Percentiles rank a stretch among this genome's conserved stretches.
Conservation (phyloP, 2,888 invertebrate species). For the Melipona bicolor region DNA sequence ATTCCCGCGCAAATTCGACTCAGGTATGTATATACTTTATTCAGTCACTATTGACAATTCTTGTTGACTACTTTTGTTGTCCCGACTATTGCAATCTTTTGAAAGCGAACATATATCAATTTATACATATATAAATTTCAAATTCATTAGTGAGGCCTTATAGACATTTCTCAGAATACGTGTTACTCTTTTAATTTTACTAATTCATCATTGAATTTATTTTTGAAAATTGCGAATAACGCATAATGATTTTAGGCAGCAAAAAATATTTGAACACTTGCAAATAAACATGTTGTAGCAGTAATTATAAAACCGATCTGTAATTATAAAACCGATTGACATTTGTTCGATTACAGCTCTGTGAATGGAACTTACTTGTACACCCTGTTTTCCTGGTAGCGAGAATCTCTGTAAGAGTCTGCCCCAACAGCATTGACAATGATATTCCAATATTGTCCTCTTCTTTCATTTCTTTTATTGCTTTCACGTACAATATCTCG, state of each 20-base stretch:
- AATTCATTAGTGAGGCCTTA: background rate
- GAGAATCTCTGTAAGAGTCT: constrained; percentile 77
- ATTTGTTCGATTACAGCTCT: constrained; percentile 9
- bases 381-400: constrained; percentile 71
- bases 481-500: background rate
- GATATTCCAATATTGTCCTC: constrained; percentile 44
- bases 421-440: constrained; percentile 71
- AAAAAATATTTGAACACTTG: background rate
- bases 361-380: constrained; percentile 29
- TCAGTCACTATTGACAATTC: background rate
- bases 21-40: constrained; percentile 26
- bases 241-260: background rate
- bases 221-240: background rate
- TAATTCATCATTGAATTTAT: background rate
- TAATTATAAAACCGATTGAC: background rate
- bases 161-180: background rate
- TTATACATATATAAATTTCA: background rate
- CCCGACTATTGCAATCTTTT: background rate
- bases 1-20: constrained; percentile 19
- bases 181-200: background rate
- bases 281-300: background rate
- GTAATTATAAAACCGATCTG: background rate
- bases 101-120: background rate
- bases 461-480: constrained; percentile 41
- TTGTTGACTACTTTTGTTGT: background rate